Percentiles rank a stretch among this genome's conserved stretches.
Conservation (phyloP, 2,888 invertebrate species). For the Adelognathus sp. region DNA sequence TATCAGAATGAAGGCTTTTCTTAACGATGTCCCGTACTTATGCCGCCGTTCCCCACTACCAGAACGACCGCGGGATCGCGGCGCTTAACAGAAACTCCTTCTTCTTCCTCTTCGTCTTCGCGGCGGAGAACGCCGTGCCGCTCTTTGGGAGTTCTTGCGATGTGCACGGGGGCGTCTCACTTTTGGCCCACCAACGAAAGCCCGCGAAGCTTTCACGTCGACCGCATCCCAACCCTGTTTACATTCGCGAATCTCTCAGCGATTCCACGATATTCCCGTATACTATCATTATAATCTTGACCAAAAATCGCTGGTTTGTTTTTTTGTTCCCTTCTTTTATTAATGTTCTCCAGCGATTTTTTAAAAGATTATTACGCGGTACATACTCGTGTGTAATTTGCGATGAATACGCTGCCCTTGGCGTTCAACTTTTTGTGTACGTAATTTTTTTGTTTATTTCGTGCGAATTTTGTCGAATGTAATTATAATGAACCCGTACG, state of each 20-base stretch:
- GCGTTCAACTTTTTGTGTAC: neutral
- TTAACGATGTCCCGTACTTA: constrained; percentile 79
- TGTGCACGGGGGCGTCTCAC: no score
- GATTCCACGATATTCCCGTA: neutral
- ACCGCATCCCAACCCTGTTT: neutral
- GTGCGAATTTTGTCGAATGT: neutral
- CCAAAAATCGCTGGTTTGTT: neutral
- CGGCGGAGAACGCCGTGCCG: constrained; percentile 14
- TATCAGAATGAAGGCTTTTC: constrained; percentile 80
- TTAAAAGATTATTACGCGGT: neutral
- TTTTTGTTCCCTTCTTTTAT: no score
- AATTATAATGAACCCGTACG: neutral
- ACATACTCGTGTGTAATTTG: neutral
- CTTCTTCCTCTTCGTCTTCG: constrained; percentile 28
- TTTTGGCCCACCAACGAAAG: constrained; percentile 37
- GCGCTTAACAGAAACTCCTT: constrained; percentile 20
- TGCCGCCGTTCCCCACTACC: constrained; percentile 74
- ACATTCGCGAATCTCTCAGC: neutral
- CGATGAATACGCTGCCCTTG: neutral
- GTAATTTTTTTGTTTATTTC: neutral
- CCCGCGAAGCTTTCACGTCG: constrained; percentile 20
- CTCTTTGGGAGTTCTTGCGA: constrained; percentile 19
- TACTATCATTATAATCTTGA: neutral
- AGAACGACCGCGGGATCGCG: constrained; percentile 48
- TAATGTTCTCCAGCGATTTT: neutral